Conservation (phyloP, 2,113 vertebrate species). For the Nyctibius bracteatus region DNA sequence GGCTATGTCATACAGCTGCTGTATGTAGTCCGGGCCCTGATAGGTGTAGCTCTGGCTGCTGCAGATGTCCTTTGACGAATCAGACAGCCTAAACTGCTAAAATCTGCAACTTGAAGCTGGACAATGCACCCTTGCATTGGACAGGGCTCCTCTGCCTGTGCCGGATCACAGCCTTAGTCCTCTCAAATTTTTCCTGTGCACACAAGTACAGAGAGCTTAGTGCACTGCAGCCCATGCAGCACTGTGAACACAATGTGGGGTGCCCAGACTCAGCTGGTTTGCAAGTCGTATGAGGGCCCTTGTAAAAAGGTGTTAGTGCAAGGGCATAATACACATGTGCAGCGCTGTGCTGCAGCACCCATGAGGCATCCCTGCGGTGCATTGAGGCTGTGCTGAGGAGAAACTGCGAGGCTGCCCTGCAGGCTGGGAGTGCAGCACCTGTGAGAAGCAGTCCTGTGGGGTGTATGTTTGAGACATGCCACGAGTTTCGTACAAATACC, state of each 20-base stretch:
- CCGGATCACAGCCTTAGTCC: neutral
- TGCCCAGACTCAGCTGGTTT: neutral
- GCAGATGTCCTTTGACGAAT: neutral
- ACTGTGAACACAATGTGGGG: accelerated
- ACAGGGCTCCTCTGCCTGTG: accelerated
- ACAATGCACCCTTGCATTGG: accelerated
- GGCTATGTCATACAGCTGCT: neutral
- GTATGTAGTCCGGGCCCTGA: neutral
- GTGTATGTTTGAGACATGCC: accelerated
- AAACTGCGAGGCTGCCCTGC: neutral
- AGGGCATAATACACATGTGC: accelerated
- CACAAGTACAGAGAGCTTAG: no score
- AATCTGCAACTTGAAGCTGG: neutral
- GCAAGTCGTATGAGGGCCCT: accelerated
- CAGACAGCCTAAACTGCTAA: neutral
- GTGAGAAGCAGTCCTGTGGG: neutral
- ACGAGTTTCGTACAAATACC: neutral
- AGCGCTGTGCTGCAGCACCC: accelerated
- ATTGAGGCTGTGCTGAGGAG: accelerated
- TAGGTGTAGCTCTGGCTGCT: neutral
- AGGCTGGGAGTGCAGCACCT: neutral
- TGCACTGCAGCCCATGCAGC: accelerated
- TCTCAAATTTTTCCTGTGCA: neutral
- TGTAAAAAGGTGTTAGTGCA: accelerated
- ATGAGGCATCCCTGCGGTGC: neutral